A percentile compares a stretch with the other conserved stretches of the same genome.
phyloP scores from a whole-genome alignment of 1,140 invertebrate species.

The Dolichoris vasculosae region DNA sequence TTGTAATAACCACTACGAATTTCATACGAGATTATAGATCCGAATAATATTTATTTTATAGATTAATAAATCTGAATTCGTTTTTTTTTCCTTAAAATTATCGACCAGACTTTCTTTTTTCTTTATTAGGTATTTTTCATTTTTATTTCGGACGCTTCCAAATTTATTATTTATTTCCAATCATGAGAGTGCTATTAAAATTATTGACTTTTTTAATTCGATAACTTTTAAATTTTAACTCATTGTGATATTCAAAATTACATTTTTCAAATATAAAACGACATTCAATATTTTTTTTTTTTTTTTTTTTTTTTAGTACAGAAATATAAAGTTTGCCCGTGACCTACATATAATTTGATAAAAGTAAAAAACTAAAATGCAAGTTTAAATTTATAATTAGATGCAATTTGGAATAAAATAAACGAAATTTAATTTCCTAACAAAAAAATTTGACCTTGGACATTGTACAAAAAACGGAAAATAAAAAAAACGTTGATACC shows the following conservation, averaged over 20 bases:
- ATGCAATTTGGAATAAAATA: neutral
- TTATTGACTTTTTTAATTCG: neutral
- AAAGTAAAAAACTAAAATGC: neutral
- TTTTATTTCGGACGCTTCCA: neutral
- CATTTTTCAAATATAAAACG: too few species aligned
- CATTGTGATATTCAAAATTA: neutral
- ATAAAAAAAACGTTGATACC: neutral
- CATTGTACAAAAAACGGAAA: neutral
- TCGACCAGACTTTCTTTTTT: neutral
- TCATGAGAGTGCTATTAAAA: neutral
- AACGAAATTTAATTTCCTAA: neutral
- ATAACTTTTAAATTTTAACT: neutral
- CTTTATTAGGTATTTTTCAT: neutral
- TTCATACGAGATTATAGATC: neutral
- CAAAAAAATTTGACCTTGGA: neutral
- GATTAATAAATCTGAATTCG: neutral
- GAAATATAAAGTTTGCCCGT: neutral
- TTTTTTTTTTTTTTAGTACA: neutral
- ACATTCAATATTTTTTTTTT: too few species aligned
- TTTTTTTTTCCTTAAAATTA: neutral
- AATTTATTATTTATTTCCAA: too few species aligned
- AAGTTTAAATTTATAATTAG: neutral
- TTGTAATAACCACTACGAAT: neutral
- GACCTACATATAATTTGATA: neutral
- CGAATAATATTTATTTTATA: neutral